Evolutionary conservation across 2,888 invertebrate genomes (phyloP).

Genomic region (Strigamia transsilvanica): DNA sequence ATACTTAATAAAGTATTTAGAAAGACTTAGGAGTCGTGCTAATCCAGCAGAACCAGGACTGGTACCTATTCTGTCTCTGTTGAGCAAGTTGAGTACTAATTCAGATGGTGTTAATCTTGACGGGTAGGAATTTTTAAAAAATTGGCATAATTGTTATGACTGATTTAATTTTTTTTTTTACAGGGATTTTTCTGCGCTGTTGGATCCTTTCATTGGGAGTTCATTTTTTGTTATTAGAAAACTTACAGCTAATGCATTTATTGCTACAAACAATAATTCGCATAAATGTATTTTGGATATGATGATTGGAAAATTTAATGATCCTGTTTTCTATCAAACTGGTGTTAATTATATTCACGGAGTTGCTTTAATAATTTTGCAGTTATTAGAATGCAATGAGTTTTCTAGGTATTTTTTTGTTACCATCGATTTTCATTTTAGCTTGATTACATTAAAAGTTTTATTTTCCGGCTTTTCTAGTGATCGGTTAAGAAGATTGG

Average conservation of each 20-base stretch:
- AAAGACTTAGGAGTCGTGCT: not conserved
- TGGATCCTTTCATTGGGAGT: conserved; percentile 32
- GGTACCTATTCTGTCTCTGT: conserved; percentile 65
- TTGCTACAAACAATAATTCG: conserved; percentile 3
- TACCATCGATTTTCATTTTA: not conserved
- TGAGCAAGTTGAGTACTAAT: conserved; percentile 63
- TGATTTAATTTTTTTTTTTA: not conserved
- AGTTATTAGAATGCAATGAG: not conserved
- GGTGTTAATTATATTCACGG: conserved; percentile 2
- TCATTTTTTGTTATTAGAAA: conserved; percentile 18
- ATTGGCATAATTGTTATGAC: too few relatives aligned
- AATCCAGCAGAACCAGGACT: conserved; percentile 60
- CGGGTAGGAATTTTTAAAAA: not conserved
- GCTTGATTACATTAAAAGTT: not conserved
- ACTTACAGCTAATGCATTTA: conserved; percentile 24
- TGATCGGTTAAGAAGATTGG: not conserved
- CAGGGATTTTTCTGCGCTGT: conserved; percentile 10
- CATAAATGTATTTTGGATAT: not conserved
- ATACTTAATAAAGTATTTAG: not conserved
- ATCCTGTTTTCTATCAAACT: not conserved
- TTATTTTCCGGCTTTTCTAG: not conserved
- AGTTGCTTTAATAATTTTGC: not conserved
- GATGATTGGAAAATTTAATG: not conserved
- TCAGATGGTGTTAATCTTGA: not conserved
- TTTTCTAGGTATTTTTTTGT: not conserved